Percentiles rank a stretch among this genome's conserved stretches.
Evolutionary conservation across 2,888 invertebrate species (phyloP).

Genomic region (Resseliella maxima): DNA sequence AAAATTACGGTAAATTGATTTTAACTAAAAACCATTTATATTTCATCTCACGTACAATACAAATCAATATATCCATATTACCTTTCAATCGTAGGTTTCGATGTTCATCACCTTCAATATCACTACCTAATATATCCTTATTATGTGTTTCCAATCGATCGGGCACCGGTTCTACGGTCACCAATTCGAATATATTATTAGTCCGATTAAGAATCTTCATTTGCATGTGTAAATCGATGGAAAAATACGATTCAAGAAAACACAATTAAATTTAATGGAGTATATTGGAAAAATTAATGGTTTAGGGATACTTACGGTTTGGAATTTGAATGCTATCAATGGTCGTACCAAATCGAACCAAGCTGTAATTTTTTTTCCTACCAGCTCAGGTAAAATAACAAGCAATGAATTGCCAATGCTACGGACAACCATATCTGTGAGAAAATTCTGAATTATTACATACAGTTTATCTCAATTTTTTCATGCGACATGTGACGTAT

Average conservation of each 20-base stretch:
- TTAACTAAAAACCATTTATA: background rate
- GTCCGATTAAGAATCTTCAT: constrained; percentile 90
- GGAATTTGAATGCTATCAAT: constrained; percentile 92
- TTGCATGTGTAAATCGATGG: background rate
- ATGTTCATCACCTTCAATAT: constrained; percentile 77
- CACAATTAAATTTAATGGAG: too few species aligned
- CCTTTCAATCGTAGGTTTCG: constrained; percentile 84
- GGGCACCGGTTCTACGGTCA: constrained; percentile 89
- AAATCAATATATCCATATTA: constrained; percentile 61
- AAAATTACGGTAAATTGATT: background rate
- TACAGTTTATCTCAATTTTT: too few species aligned
- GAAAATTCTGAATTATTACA: too few species aligned
- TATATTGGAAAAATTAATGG: too few species aligned
- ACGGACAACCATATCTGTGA: constrained; percentile 85
- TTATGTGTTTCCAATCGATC: constrained; percentile 72
- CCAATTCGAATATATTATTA: constrained; percentile 96
- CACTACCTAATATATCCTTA: constrained; percentile 71
- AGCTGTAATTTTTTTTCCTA: constrained; percentile 90
- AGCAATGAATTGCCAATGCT: constrained; percentile 91
- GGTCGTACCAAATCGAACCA: constrained; percentile 94
- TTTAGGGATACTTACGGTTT: constrained; percentile 77
- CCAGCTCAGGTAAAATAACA: constrained; percentile 87
- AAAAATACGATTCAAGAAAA: background rate
- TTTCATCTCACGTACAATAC: background rate
- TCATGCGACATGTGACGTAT: too few species aligned